Conservation (phyloP, 2,888 invertebrate genomes). For the Xanthostigma xanthostigma region DNA sequence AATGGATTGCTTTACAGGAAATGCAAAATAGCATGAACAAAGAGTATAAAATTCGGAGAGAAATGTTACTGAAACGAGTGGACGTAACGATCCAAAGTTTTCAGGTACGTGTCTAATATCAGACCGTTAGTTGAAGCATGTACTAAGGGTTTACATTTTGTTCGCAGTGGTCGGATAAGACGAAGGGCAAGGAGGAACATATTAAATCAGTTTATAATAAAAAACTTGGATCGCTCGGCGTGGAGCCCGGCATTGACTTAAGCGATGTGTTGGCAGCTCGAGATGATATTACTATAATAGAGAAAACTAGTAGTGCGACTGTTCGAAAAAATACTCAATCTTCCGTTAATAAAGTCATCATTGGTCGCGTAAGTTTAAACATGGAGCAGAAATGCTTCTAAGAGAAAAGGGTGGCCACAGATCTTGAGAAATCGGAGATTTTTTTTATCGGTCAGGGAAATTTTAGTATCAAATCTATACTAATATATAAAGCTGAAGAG, state of each 20-base stretch:
- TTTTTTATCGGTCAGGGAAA: too few relatives aligned
- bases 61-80: constrained; percentile 77
- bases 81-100: constrained; percentile 97
- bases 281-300: constrained; percentile 67
- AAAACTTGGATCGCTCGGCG: constrained; percentile 33
- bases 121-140: constrained; percentile 1
- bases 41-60: constrained; percentile 71
- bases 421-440: too few relatives aligned
- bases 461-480: background rate
- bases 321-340: constrained; percentile 76
- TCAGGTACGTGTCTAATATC: constrained; percentile 40
- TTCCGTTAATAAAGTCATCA: constrained; percentile 74
- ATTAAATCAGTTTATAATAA: constrained; percentile 43
- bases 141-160: background rate
- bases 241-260: constrained; percentile 50
- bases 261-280: constrained; percentile 75
- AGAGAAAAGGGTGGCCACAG: too few relatives aligned
- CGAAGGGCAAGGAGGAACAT: constrained; percentile 55
- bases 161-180: constrained; percentile 68
- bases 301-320: constrained; percentile 79
- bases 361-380: constrained; percentile 50
- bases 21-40: constrained; percentile 57
- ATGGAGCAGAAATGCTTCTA: too few relatives aligned
- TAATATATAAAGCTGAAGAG: too few relatives aligned
- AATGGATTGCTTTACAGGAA: constrained; percentile 64